Evolutionary conservation across 2,797 vertebrate genomes (phyloP).

Genomic region (Onychomys torridus): DNA sequence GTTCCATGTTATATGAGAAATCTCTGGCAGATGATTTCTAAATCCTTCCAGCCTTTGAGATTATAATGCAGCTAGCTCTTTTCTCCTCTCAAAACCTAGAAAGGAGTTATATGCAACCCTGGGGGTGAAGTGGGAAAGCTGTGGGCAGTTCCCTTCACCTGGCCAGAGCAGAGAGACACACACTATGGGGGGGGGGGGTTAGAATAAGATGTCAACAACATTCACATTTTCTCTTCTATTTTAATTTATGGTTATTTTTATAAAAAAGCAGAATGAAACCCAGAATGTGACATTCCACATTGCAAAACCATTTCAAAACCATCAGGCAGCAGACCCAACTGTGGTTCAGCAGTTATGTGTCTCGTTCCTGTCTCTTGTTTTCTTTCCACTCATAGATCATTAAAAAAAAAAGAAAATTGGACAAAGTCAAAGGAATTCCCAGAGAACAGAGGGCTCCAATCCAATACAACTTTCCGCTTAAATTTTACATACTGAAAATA

Average conservation of each 20-base stretch:
- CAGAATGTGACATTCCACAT: slow-evolving; percentile 61
- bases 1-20: neutral
- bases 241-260: slow-evolving; percentile 59
- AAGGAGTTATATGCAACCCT: neutral
- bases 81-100: neutral
- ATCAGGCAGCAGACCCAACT: neutral
- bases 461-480: slow-evolving; percentile 23
- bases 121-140: neutral
- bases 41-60: neutral
- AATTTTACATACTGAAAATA: slow-evolving; percentile 48
- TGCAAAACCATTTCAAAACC: slow-evolving; percentile 60
- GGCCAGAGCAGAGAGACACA: neutral
- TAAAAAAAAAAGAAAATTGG: slow-evolving; percentile 16
- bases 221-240: slow-evolving; percentile 49
- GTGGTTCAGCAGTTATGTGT: slow-evolving; percentile 25
- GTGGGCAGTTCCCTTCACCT: neutral
- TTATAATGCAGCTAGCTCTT: neutral
- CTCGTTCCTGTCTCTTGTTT: slow-evolving; percentile 41
- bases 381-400: slow-evolving; percentile 45
- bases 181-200: neutral
- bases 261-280: slow-evolving; percentile 61
- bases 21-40: neutral
- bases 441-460: neutral
- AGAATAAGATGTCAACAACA: neutral
- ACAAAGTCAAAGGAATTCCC: slow-evolving; percentile 18